phyloP scores from a whole-genome alignment of 1,140 invertebrate genomes.

The Eupristina koningsbergeri region DNA sequence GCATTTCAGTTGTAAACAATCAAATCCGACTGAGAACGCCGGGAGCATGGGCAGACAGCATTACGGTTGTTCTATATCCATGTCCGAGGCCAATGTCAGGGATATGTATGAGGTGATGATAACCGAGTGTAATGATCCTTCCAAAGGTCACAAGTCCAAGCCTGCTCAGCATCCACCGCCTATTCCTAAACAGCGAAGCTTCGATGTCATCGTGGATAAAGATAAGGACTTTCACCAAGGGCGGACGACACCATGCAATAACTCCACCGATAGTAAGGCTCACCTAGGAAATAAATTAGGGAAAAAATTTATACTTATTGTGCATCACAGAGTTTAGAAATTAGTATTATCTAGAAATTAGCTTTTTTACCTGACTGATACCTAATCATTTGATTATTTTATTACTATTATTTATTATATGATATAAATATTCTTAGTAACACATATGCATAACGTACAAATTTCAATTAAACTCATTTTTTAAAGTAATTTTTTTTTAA shows the following conservation, averaged over 20 bases:
- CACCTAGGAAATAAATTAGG: too few species aligned
- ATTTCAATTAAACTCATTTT: too few species aligned
- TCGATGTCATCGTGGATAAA: constrained; percentile 66
- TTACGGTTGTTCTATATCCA: constrained; percentile 67
- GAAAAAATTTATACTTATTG: too few species aligned
- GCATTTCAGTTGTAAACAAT: constrained; percentile 62
- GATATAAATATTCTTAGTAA: too few species aligned
- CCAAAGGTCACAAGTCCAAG: neutral
- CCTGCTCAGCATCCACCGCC: neutral
- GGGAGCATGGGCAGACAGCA: constrained; percentile 69
- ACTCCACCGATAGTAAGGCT: constrained; percentile 66
- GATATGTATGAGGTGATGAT: constrained; percentile 68
- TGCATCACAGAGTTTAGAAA: too few species aligned
- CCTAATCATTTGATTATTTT: too few species aligned
- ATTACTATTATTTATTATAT: too few species aligned
- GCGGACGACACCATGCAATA: constrained; percentile 66
- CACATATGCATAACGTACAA: too few species aligned
- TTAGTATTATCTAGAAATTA: too few species aligned
- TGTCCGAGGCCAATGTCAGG: constrained; percentile 68
- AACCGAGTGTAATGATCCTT: constrained; percentile 61
- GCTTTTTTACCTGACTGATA: too few species aligned
- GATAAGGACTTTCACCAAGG: constrained; percentile 67
- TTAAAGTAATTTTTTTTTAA: too few species aligned
- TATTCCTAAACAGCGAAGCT: constrained; percentile 71
- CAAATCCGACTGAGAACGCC: too few species aligned